Base-by-base conservation (phyloP, 1,140 invertebrate genomes). In the Papilio machaon region DNA sequence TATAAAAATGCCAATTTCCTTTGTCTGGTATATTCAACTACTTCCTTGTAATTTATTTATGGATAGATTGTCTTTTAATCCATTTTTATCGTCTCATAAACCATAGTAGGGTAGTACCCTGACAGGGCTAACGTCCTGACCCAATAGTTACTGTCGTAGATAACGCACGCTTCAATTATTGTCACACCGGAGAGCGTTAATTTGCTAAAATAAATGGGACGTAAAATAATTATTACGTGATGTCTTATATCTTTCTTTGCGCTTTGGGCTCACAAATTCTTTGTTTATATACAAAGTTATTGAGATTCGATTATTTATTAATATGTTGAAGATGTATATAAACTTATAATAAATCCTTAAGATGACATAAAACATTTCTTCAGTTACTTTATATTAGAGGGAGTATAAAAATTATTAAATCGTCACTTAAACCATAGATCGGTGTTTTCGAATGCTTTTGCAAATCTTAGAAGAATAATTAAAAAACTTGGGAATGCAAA, bases 61-160 rank as follows among this genome's bases (percentile, higher is more conserved):
- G 30, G 64, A 1, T 35, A 35, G 30, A 67, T 35, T 35, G 64
- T 11, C 64, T 67, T 67, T 30, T 67, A 67, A 67, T 67, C 30
- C 64, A 67, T 67, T 67, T 67, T 67, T 67, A 67, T 67, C 4
- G 30, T 67, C 23, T 67, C 64, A 67, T 67, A 67, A 67, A 67
- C 64, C 64, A 67, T 35, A 67, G 64, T 30, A 13, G 23, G 23
- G 23, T 30, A 30, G 23, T 30, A 67, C 11, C 64, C 64, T 35
- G 64, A 35, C 64, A 67, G 30, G 64, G 2, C 23, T 23, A 67
- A 67, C 35, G 64, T 67, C 64, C 64, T 35, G 23, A 15, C 23
- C 64, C 23, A 35, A 67, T 67, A 67, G 64, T 67, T 13, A 67
- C 64, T 10, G 30, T 15, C 23, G 2, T 67, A 35, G 64, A 67